Base-by-base conservation (phyloP, 2,113 vertebrate genomes). In the Pelobates fuscus region DNA sequence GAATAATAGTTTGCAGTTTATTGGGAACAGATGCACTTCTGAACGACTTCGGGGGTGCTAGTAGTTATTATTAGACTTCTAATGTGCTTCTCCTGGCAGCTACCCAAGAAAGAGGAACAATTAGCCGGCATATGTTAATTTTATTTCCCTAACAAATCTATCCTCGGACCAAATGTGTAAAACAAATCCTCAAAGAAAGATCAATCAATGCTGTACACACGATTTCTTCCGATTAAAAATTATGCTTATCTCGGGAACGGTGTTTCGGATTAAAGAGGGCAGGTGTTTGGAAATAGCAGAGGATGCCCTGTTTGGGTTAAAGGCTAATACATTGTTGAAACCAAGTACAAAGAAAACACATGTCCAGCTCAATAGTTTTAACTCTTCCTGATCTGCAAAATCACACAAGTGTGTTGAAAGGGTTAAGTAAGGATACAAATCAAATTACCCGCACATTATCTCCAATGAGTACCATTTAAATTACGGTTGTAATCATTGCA, bases 101-200 rank as follows among this genome's bases (percentile, higher is more conserved):
- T 88, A 86, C 91, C 92, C 93, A 94, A 92, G 91, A 93, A 92
- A 86, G 91, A 89, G 89, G 91, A 94, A 93, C 93, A 94, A 94
- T 94, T 94, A 94, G 91, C 91, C 90, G 89, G 91, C 93, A 93
- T 93, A 94, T 94, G 93, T 93, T 94, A 92, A 93, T 93, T 94
- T 90, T 93, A 91, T 93, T 93, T 93, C 92, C 91, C 89, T 91
- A 91, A 93, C 92, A 93, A 94, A 94, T 93, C 92, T 92, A 91
- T 92, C 89, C 88, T 88, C 92, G 92, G 90, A 92, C 90, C 89
- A 91, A 90, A 92, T 89, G 88, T 93, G 91, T 93, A 93, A 93
- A 93, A 92, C 93, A 93, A 92, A 91, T 91, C 91, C 90, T 91
- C 91, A 93, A 93, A 92, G 91, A 92, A 93, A 92, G 90, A 93